Evolutionary conservation across 2,113 vertebrate species (phyloP), one percentile per base, ranked within the genome.

Genomic region (Pontoporia blainvillei): DNA sequence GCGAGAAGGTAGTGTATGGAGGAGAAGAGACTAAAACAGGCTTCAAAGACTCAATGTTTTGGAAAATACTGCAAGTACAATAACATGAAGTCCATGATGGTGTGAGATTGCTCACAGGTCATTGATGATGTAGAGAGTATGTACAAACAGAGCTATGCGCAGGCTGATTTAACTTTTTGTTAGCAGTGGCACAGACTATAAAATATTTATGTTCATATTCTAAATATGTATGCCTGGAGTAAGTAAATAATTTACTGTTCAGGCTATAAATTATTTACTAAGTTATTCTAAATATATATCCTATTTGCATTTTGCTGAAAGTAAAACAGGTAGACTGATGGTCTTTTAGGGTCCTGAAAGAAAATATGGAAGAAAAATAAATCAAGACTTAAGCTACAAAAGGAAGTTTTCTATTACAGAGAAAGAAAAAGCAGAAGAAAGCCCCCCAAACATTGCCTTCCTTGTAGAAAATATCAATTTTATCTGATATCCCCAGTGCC

Each of bases 211-310:
- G 71, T 82, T 96, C 93, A 82, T 96, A 87, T 94, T 96, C 96
- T 96, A 96, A 97, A 96, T 93, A 96, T 95, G 94, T 93, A 87
- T 95, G 96, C 96, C 91, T 95, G 41, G 86, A 92, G 64, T 95
- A 96, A 97, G 97, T 97, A 97, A 97, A 97, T 97, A 97, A 97
- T 97, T 97, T 96, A 97, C 54, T 49, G 10, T 57, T 91, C 57
- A 86, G 15, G 13, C 5, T 91, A 88, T 97, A 93, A 94, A 97
- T 98, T 98, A 97, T 97, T 97, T 94, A 97, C 73, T 81, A 96
- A 87, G 73, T 86, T 94, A 96, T 96, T 96, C 94, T 96, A 98
- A 96, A 97, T 95, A 95, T 97, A 96, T 94, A 95, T 46, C 86
- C 78, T 84, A 95, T 97, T 97, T 98, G 93, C 96, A 98, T 97